These are phyloP conservation scores for mouse (Mus musculus) DNA, from an alignment of 2,113 vertebrate genomes.

Conservation along the genomic window GRCm39 chr1:165033001-165033500, in stretches of 20 bases:
- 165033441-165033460: not conserved
- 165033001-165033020: not conserved
- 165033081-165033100: not conserved
- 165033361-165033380: not conserved
- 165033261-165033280: not conserved
- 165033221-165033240: not conserved
- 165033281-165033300: not conserved
- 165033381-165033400: not conserved
- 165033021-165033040: not conserved
- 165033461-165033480: not conserved
- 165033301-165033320: not conserved
- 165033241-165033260: not conserved
- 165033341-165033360: not conserved
- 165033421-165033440: not conserved
- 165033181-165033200: not conserved
- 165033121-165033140: not conserved
- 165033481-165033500: not conserved
- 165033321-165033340: not conserved
- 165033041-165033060: not conserved
- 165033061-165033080: not conserved
- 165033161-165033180: not conserved
- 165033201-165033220: not conserved
- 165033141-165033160: not conserved
- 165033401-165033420: not conserved
- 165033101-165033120: not conserved